phyloP scores from a whole-genome alignment of 2,888 invertebrate species.

The Aquatica leii region DNA sequence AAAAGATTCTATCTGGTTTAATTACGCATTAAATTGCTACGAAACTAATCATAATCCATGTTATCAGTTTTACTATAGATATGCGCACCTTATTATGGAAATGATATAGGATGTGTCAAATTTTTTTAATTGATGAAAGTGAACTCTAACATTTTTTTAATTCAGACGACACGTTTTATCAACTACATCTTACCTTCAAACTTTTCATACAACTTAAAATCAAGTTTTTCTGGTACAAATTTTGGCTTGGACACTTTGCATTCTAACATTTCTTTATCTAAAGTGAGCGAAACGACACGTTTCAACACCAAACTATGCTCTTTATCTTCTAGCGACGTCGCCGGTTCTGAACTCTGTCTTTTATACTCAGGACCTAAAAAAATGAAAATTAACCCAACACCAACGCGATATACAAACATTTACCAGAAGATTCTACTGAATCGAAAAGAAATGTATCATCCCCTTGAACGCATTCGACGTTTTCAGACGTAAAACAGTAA shows the following conservation, averaged over 20 bases:
- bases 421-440: not conserved
- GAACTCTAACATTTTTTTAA: too few relatives aligned
- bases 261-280: slow-evolving; percentile 75
- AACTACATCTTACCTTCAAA: slow-evolving; percentile 95
- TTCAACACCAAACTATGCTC: slow-evolving; percentile 77
- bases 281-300: slow-evolving; percentile 84
- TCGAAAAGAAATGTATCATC: too few relatives aligned
- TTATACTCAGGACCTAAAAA: slow-evolving; percentile 51
- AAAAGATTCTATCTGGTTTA: too few relatives aligned
- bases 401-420: not conserved
- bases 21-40: too few relatives aligned
- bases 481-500: slow-evolving; percentile 44
- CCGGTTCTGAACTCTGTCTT: slow-evolving; percentile 57
- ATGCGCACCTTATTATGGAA: too few relatives aligned
- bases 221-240: slow-evolving; percentile 85
- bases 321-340: slow-evolving; percentile 56
- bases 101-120: too few relatives aligned
- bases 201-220: slow-evolving; percentile 87
- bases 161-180: too few relatives aligned
- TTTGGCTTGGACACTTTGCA: slow-evolving; percentile 73
- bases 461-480: slow-evolving; percentile 21
- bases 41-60: too few relatives aligned
- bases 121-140: not conserved
- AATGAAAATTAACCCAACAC: not conserved
- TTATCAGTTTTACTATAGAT: too few relatives aligned